A percentile compares a stretch with the other conserved stretches of the same genome.
phyloP scores from a whole-genome alignment of 2,113 vertebrate genomes.

The Vidua macroura region DNA sequence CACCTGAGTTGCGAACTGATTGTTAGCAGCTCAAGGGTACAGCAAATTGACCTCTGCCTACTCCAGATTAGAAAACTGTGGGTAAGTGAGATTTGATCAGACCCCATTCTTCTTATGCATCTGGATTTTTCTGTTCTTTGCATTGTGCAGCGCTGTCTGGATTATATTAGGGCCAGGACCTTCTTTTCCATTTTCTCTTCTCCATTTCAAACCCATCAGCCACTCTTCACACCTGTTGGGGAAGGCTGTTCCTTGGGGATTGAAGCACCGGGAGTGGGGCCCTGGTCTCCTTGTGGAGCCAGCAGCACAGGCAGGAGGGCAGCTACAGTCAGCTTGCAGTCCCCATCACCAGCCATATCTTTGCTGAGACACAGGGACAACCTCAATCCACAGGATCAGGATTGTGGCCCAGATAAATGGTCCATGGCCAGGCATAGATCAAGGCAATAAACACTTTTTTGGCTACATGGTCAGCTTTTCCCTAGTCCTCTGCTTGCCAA shows the following conservation, averaged over 20 bases:
- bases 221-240: neutral
- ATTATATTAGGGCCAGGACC: neutral
- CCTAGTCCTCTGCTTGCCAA: neutral
- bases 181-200: neutral
- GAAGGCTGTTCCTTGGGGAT: neutral
- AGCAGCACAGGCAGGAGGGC: fast-evolving
- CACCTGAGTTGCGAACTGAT: neutral
- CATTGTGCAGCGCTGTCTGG: neutral
- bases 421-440: neutral
- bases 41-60: neutral
- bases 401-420: neutral
- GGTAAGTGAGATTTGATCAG: neutral
- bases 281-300: neutral
- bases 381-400: neutral
- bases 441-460: neutral
- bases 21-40: neutral
- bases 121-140: neutral
- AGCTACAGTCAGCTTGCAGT: neutral
- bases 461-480: neutral
- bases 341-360: neutral
- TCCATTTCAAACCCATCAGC: neutral
- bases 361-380: neutral
- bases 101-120: neutral
- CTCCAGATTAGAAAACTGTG: neutral
- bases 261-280: neutral